Evolutionary conservation across 2,888 invertebrate genomes (phyloP).

Genomic region (Trachelus tabidus): DNA sequence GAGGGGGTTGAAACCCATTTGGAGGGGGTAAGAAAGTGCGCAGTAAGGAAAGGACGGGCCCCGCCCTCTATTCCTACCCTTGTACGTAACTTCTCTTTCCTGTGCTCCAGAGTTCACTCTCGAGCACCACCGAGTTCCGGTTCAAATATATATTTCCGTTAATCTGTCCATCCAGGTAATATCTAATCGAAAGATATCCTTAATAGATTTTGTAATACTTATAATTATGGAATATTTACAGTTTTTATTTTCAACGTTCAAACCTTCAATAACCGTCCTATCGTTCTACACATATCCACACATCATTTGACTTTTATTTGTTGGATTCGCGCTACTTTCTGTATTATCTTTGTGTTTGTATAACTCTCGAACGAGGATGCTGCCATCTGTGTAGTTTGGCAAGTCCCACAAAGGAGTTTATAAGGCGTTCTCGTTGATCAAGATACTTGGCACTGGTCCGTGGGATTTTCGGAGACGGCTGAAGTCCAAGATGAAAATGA

Average conservation of each 20-base stretch:
- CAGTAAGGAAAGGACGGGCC: conserved; percentile 53
- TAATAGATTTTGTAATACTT: neutral
- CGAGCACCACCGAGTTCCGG: neutral
- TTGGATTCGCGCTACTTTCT: neutral
- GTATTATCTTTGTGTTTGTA: neutral
- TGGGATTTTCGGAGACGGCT: neutral
- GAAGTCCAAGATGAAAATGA: neutral
- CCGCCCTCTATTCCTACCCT: conserved; percentile 30
- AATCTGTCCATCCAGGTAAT: neutral
- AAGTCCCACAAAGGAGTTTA: neutral
- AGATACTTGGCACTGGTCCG: neutral
- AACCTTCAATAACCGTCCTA: neutral
- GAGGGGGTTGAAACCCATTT: conserved; percentile 17
- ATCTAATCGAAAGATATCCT: neutral
- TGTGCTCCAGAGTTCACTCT: neutral
- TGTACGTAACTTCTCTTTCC: neutral
- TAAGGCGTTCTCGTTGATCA: neutral
- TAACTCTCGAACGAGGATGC: neutral
- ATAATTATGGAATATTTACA: neutral
- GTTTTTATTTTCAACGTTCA: neutral
- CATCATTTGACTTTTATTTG: neutral
- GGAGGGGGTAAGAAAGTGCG: conserved; percentile 57
- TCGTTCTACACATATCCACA: neutral
- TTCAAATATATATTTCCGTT: neutral
- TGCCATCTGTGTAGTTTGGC: neutral